Percentiles rank a stretch among this genome's conserved stretches.
Evolutionary conservation across 1,140 invertebrate genomes (phyloP).

Genomic region (Drosophila guanche): DNA sequence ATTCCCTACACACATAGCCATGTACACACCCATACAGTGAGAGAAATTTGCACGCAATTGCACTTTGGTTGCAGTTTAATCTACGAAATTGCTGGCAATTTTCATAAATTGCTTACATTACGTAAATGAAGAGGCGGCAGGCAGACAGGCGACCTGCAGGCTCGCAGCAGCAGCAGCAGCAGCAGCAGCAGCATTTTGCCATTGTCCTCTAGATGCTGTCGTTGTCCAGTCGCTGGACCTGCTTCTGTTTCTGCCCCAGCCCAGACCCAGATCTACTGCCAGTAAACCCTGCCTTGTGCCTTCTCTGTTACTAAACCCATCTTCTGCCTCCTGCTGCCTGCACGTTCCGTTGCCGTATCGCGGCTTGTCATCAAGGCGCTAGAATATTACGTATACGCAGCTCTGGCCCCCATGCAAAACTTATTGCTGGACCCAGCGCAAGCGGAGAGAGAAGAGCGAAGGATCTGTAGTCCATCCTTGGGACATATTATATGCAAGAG

Average conservation of each 20-base stretch:
- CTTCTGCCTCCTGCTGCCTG: neutral
- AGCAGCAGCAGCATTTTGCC: conserved; percentile 19
- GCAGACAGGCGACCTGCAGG: too few relatives aligned
- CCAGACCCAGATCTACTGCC: neutral
- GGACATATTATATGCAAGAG: too few relatives aligned
- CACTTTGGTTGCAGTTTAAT: conserved; percentile 80
- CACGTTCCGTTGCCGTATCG: conserved; percentile 52
- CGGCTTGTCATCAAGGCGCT: conserved; percentile 71
- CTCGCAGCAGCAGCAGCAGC: conserved; percentile 46
- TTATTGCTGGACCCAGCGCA: conserved; percentile 19
- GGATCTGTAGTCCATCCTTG: too few relatives aligned
- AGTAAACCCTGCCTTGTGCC: neutral
- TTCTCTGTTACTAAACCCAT: neutral
- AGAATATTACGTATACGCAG: conserved; percentile 74
- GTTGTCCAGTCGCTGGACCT: neutral
- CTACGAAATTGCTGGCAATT: conserved; percentile 78
- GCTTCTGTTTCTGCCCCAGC: neutral
- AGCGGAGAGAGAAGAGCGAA: too few relatives aligned
- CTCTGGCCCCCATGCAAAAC: conserved; percentile 47
- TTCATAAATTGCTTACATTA: conserved; percentile 81
- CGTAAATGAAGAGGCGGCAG: conserved; percentile 71
- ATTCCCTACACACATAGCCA: too few relatives aligned
- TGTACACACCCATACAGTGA: conserved; percentile 4
- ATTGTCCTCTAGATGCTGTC: conserved; percentile 30
- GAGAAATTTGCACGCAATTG: conserved; percentile 77